A percentile compares a stretch with the other conserved stretches of the same genome.
phyloP scores from a whole-genome alignment of 2,113 vertebrate genomes.

The Vanacampus margaritifer region DNA sequence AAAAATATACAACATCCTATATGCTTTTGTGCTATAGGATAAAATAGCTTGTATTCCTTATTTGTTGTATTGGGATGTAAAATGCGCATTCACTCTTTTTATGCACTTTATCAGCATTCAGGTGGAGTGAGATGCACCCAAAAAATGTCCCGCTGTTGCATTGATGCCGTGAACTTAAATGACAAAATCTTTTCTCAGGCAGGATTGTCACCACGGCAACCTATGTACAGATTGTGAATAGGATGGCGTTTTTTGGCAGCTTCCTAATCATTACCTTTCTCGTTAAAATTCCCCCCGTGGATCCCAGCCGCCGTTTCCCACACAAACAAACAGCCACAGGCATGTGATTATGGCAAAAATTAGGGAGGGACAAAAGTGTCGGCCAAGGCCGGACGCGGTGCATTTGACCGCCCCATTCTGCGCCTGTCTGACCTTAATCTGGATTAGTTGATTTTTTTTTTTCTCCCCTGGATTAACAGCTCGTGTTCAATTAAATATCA shows the following conservation, averaged over 20 bases:
- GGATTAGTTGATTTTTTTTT: constrained; percentile 65
- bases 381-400: constrained; percentile 32
- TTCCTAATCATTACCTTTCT: constrained; percentile 18
- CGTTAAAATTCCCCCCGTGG: constrained; percentile 41
- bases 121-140: constrained; percentile 13
- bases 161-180: constrained; percentile 23
- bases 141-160: constrained; percentile 38
- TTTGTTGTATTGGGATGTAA: not conserved
- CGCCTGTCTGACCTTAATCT: constrained; percentile 66
- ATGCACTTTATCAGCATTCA: constrained; percentile 21
- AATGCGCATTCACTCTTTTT: constrained; percentile 11
- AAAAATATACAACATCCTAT: not conserved
- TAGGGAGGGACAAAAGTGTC: constrained; percentile 38
- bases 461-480: constrained; percentile 58
- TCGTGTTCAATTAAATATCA: constrained; percentile 59
- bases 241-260: not conserved
- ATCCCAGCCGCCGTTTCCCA: constrained; percentile 42
- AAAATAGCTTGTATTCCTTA: not conserved
- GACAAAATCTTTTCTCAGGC: constrained; percentile 33
- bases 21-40: not conserved
- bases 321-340: constrained; percentile 35
- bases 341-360: constrained; percentile 58
- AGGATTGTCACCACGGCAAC: constrained; percentile 39
- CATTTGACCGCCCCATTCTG: constrained; percentile 47
- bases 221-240: constrained; percentile 16